Evolutionary conservation across 2,113 vertebrate species (phyloP).

Genomic region (Craseonycteris thonglongyai): DNA sequence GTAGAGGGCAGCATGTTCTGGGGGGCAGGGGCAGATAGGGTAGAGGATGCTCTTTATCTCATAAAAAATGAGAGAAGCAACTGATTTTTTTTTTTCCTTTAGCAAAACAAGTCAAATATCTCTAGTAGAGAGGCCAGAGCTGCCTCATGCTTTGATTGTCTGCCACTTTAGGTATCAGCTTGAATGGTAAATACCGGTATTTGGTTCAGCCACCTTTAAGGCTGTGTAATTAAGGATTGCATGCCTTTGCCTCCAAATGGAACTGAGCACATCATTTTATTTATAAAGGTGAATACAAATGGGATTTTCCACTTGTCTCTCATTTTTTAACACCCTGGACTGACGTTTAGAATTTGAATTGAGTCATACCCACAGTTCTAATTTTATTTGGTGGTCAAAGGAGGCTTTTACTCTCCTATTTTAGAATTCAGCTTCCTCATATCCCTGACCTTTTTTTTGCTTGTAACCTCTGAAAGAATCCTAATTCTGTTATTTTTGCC

Average conservation of each 20-base stretch:
- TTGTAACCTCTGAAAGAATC: not conserved
- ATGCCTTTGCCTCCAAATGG: not conserved
- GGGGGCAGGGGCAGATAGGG: no score
- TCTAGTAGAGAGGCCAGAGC: not conserved
- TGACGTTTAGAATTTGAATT: not conserved
- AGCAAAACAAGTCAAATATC: not conserved
- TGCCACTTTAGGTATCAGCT: not conserved
- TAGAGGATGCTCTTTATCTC: not conserved
- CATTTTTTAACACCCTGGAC: not conserved
- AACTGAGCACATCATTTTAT: not conserved
- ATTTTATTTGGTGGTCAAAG: not conserved
- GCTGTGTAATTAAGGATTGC: not conserved
- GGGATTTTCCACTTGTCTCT: not conserved
- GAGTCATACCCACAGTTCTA: not conserved
- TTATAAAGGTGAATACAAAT: not conserved
- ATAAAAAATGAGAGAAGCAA: not conserved
- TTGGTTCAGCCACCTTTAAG: not conserved
- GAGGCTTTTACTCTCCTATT: not conserved
- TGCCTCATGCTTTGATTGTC: not conserved
- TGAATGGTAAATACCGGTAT: not conserved
- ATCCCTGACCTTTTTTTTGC: not conserved
- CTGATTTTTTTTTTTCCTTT: not conserved
- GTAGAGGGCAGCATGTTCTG: slow-evolving; percentile 57
- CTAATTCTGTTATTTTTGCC: not conserved
- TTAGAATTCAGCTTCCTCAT: not conserved